These are phyloP conservation scores for Rhynchopsitta pachyrhyncha DNA, from an alignment of 2,113 vertebrate genomes.

Conservation along the genomic window DNA sequence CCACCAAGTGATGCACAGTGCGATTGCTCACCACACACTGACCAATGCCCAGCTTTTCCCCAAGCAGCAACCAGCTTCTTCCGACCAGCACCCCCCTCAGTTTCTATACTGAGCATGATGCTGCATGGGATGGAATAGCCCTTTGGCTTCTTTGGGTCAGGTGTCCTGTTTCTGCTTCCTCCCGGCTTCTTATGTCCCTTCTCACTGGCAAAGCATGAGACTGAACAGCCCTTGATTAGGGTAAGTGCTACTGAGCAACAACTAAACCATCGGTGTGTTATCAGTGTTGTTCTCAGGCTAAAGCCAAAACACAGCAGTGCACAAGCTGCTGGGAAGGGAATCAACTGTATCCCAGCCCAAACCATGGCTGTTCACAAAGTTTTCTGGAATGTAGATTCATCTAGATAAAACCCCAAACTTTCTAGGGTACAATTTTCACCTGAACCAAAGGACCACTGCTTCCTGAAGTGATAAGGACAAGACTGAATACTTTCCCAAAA, in stretches of 20 bases:
- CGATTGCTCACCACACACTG: background rate
- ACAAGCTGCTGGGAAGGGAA: background rate
- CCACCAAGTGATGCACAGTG: background rate
- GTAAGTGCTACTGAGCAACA: background rate
- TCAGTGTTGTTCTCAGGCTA: background rate
- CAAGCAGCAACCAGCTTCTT: background rate
- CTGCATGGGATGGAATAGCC: background rate
- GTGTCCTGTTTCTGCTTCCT: background rate
- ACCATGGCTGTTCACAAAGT: background rate
- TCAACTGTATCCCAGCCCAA: background rate
- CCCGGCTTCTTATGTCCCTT: background rate
- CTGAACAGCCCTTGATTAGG: background rate
- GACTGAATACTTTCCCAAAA: background rate
- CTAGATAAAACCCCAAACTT: background rate
- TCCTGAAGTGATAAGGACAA: background rate
- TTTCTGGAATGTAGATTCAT: background rate
- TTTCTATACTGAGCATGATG: background rate
- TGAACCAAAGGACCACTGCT: background rate
- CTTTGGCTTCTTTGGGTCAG: background rate
- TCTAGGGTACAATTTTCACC: background rate
- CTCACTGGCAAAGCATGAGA: background rate
- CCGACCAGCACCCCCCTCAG: background rate
- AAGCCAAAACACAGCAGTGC: background rate
- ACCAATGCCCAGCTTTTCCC: background rate
- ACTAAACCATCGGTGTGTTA: background rate